A percentile compares a stretch with the other conserved stretches of the same genome.
Conservation (phyloP, 2,113 vertebrate species). For the Gallinago media region DNA sequence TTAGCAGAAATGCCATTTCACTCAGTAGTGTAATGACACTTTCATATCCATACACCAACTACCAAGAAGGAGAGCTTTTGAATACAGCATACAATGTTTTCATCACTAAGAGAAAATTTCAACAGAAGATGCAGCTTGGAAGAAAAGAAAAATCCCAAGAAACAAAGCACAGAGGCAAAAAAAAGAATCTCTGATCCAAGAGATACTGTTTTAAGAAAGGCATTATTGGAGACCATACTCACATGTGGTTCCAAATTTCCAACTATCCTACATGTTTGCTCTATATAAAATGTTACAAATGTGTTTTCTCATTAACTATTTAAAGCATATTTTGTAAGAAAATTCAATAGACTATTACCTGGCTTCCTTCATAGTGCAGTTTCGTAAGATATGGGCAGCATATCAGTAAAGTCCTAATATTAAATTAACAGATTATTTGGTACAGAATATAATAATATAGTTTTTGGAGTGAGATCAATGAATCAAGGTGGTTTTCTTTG, state of each 20-base stretch:
- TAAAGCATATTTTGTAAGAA: background rate
- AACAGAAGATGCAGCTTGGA: background rate
- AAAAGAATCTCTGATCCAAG: background rate
- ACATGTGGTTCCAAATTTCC: background rate
- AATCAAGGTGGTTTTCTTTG: constrained; percentile 15
- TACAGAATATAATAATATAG: background rate
- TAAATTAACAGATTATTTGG: background rate
- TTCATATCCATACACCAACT: background rate
- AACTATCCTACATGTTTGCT: background rate
- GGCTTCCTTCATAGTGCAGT: background rate
- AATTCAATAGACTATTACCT: background rate
- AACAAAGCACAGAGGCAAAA: background rate
- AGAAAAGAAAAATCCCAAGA: background rate
- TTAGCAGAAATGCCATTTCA: background rate
- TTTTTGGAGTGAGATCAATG: background rate
- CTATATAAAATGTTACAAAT: background rate
- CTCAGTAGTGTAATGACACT: background rate
- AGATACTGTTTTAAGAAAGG: background rate
- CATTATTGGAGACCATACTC: background rate
- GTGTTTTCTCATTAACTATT: background rate
- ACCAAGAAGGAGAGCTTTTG: background rate
- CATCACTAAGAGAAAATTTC: background rate
- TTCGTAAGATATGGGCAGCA: background rate
- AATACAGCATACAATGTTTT: background rate
- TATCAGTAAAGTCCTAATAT: background rate